Evolutionary conservation across 1,140 invertebrate genomes (phyloP), one percentile per base, ranked within the genome.

Genomic region (Nephila pilipes): DNA sequence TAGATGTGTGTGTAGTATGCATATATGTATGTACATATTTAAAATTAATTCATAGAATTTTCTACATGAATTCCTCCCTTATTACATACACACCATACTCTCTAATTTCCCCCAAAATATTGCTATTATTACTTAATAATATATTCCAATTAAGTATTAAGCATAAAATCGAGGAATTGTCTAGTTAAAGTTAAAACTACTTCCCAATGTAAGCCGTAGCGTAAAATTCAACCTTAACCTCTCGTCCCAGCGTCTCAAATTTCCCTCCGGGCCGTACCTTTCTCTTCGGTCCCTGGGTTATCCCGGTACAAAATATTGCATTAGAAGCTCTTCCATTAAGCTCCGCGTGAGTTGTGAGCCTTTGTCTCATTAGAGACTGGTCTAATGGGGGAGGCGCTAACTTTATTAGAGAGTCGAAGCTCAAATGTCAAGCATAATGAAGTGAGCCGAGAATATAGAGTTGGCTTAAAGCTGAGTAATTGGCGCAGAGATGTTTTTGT

Each of bases 401-500:
- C 83, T 85, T 85, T 85, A 85, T 85, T 85, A 85, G 29, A 58
- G 83, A 58, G 55, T 32, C 83, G 32, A 25, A 20, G 29, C 83
- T 85, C 83, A 58, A 85, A 54, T 85, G 83, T 85, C 83, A 38
- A 6, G 29, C 25, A 57, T 85, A 85, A 85, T 85, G 83, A 85
- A 85, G 83, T 60, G 54, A 85, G 83, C 25, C 46, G 14, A 18
- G 69, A 75, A 75, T 75, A 75, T 57, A 57, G 55, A 22, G 29
- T 2, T 58, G 46, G 57, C 36, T 29, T 38, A 46, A n/a, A 12
- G 38, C 32, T 5, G 80, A 36, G 32, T 85, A 58, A 85, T 85
- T 57, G 83, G 29, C 55, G 29, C 29, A 22, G 46, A 36, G 69
- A 36, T 75, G 18, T 75, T 75, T 32, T 75, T 75, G 16, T 36